Conservation (phyloP, 2,888 invertebrate species). For the Periphyllus acericola region DNA sequence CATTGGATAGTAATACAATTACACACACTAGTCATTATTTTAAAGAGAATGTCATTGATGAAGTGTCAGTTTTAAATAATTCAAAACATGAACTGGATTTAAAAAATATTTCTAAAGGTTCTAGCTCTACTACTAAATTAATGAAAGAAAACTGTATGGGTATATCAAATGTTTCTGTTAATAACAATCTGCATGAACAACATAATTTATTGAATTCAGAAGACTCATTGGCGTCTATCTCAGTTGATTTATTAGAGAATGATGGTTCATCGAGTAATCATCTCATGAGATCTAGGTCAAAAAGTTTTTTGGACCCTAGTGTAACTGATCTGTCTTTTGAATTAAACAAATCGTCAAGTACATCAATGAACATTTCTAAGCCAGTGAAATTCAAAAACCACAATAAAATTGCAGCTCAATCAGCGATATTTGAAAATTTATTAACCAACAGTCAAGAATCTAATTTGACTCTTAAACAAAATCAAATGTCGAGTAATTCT, state of each 20-base stretch:
- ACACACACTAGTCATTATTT: not conserved
- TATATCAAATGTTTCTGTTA: too few relatives aligned
- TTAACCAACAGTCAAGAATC: slow-evolving; percentile 43
- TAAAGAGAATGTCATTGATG: not conserved
- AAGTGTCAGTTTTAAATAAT: not conserved
- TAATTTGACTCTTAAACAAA: not conserved
- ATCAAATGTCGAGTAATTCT: not conserved
- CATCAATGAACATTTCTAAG: not conserved
- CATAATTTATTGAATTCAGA: not conserved
- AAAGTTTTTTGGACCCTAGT: not conserved
- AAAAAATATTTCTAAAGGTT: not conserved
- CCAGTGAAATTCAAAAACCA: not conserved
- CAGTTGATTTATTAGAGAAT: not conserved
- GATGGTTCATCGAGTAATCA: not conserved
- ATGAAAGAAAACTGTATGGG: not conserved
- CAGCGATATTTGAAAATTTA: slow-evolving; percentile 22
- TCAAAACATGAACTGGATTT: not conserved
- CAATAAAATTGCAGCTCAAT: slow-evolving; percentile 3
- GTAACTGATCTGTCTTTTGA: not conserved
- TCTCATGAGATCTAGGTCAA: not conserved
- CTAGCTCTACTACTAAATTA: not conserved
- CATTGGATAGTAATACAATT: not conserved
- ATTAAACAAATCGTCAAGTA: not conserved
- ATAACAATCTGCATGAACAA: not conserved
- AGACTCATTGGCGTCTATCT: not conserved